Evolutionary conservation across 2,797 vertebrate species (phyloP).

Genomic region (Pseudomugil gertrudae): DNA sequence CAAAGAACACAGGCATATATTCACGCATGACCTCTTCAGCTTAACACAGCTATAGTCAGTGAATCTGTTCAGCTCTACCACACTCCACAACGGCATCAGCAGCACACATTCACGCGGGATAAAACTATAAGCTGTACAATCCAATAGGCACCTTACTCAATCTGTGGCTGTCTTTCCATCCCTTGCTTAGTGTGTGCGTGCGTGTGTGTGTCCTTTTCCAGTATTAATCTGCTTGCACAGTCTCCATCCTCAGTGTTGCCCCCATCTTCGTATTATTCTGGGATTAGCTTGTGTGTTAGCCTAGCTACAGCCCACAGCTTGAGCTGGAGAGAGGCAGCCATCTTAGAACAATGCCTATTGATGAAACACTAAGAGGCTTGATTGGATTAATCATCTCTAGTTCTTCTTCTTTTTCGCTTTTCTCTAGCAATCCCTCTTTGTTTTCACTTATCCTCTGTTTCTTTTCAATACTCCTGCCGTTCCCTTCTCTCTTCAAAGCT

Average conservation of each 20-base stretch:
- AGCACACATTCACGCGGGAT: conserved; percentile 68
- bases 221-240: conserved; percentile 73
- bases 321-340: conserved; percentile 75
- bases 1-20: conserved; percentile 21
- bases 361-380: conserved; percentile 80
- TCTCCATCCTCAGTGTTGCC: conserved; percentile 62
- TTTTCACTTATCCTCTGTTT: conserved; percentile 41
- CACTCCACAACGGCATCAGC: conserved; percentile 46
- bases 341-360: conserved; percentile 83
- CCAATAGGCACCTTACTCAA: conserved; percentile 70
- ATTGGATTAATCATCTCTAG: conserved; percentile 82
- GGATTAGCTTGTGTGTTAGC: conserved; percentile 77
- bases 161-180: conserved; percentile 58
- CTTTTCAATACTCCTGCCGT: conserved; percentile 47
- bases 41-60: conserved; percentile 42
- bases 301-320: conserved; percentile 69
- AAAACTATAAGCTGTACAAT: conserved; percentile 67
- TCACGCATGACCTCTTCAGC: conserved; percentile 49
- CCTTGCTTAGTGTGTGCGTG: conserved; percentile 42
- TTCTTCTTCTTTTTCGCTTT: conserved; percentile 29
- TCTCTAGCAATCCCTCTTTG: conserved; percentile 48
- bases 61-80: conserved; percentile 59
- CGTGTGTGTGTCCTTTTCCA: conserved; percentile 63
- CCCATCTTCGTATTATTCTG: conserved; percentile 74
- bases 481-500: conserved; percentile 41